These are phyloP conservation scores for Pyxicephalus adspersus DNA, from an alignment of 2,113 vertebrate species.

Conservation along the genomic window DNA sequence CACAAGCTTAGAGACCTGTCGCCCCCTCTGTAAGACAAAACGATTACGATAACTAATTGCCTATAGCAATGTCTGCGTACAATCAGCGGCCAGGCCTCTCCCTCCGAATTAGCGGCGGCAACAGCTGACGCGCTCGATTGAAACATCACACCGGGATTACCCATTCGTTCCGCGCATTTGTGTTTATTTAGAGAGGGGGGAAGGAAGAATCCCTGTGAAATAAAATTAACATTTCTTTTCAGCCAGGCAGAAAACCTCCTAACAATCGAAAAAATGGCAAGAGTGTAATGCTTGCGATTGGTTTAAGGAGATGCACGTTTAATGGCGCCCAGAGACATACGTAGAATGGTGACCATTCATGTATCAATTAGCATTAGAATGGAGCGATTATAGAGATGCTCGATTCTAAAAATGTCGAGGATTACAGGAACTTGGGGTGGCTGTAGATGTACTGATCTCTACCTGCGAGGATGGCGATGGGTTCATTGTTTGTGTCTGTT, in stretches of 20 bases:
- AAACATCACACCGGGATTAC: not conserved
- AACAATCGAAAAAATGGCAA: not conserved
- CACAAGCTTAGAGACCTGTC: constrained; percentile 1
- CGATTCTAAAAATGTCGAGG: no score
- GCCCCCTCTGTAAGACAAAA: not conserved
- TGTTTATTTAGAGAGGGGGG: not conserved
- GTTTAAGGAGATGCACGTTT: not conserved
- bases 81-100: not conserved
- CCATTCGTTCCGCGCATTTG: not conserved
- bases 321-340: no score
- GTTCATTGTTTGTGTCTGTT: no score
- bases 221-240: not conserved
- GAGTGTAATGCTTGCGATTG: not conserved
- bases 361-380: no score
- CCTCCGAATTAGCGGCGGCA: not conserved
- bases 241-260: not conserved
- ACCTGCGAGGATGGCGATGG: no score
- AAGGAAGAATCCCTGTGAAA: not conserved
- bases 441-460: no score
- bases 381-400: no score
- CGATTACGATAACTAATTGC: not conserved
- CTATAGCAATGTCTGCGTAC: not conserved
- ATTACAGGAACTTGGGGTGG: no score
- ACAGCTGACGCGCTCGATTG: not conserved
- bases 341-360: no score